Evolutionary conservation across 2,888 invertebrate genomes (phyloP), one percentile per base, ranked within the genome.

Genomic region (Escarpia spicata): DNA sequence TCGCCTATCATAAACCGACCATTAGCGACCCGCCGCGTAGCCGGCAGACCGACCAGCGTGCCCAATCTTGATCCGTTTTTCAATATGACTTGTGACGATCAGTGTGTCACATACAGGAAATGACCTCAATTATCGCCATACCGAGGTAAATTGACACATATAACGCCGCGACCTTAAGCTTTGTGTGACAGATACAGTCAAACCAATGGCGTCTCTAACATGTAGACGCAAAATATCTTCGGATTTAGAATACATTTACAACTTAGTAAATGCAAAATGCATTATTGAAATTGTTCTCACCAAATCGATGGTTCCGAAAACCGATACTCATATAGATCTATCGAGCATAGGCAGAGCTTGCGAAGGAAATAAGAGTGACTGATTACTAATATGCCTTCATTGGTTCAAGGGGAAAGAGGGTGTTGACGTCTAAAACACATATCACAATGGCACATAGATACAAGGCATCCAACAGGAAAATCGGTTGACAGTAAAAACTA

Each of bases 191-290:
- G 52, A 52, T 12, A 52, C 52, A 52, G 52, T 4, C 75, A 75
- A 15, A 75, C 8, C 52, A n/a, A 26, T n/a, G n/a, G 75, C 75
- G 75, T 26, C 6, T 75, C 37, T 37, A 37, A 37, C 26, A 26
- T 26, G n/a, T 15, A 26, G 75, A 75, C 26, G 26, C 26, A 15
- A 3, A 26, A 26, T 75, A 15, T 75, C 75, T 19, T 2, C n/a
- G 75, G 75, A 75, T 75, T 75, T n/a, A 6, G 75, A 75, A 75
- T 75, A n/a, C 75, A 75, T 75, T 75, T 75, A 75, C 75, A 75
- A 75, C 26, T n/a, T 26, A 75, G 19, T 75, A 26, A 75, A 26
- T 4, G 6, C 26, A 75, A 75, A 75, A 75, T 75, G 75, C 75
- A 26, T 75, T 75, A 75, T n/a, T 26, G 75, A 75, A 75, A 75